Conservation (phyloP, 2,113 vertebrate species). For the Chionodraco myersi region DNA sequence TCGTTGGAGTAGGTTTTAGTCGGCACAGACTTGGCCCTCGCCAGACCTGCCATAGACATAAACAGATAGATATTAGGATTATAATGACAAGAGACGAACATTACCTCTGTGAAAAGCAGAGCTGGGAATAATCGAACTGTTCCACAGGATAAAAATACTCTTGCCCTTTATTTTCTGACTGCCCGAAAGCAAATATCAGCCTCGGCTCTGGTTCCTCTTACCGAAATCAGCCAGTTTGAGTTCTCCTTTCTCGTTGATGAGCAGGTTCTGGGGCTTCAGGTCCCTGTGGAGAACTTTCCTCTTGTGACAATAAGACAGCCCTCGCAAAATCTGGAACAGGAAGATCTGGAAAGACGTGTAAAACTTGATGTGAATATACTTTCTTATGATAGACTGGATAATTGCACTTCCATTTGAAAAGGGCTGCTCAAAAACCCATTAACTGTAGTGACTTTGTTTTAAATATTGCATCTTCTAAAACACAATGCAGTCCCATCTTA, state of each 20-base stretch:
- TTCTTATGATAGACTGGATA: no score
- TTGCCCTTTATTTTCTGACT: neutral
- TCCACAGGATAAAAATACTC: neutral
- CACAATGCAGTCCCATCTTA: neutral
- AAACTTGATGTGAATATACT: neutral
- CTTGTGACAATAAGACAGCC: constrained; percentile 96
- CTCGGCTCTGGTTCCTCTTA: constrained; percentile 68
- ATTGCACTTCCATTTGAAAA: neutral
- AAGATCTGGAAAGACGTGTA: constrained; percentile 86
- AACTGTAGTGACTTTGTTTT: neutral
- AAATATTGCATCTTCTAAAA: neutral
- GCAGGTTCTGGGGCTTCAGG: constrained; percentile 97
- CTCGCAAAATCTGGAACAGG: constrained; percentile 97
- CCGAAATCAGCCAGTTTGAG: constrained; percentile 98
- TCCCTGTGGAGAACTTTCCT: constrained; percentile 97
- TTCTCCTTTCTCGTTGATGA: constrained; percentile 97
- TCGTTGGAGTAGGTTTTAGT: constrained; percentile 99
- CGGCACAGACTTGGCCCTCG: constrained; percentile 96
- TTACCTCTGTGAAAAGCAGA: neutral
- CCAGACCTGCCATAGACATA: constrained; percentile 85
- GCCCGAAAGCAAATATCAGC: neutral
- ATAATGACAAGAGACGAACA: neutral
- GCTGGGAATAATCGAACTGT: neutral
- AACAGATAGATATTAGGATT: constrained; percentile 10
- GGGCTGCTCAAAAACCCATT: neutral